Conservation (phyloP, 2,113 vertebrate genomes). For the Oplegnathus fasciatus region DNA sequence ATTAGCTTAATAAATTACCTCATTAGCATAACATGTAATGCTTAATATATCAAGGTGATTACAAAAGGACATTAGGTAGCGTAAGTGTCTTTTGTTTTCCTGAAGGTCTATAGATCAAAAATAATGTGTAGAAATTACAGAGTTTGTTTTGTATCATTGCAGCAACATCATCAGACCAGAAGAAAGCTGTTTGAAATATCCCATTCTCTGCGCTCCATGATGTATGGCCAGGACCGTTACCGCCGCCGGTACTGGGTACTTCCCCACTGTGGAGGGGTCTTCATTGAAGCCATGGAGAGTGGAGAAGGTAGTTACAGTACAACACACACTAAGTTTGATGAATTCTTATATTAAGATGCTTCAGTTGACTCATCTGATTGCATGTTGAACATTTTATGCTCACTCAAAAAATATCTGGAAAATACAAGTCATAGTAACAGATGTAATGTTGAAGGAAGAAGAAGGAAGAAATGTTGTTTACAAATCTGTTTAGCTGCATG, state of each 20-base stretch:
- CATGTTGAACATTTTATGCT: not conserved
- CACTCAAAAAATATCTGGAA: not conserved
- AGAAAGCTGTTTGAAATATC: conserved; percentile 97
- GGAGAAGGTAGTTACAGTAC: conserved; percentile 90
- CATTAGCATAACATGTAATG: conserved; percentile 49
- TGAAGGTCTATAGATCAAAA: conserved; percentile 32
- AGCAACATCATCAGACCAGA: conserved; percentile 98
- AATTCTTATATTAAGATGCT: not conserved
- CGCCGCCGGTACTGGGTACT: conserved; percentile 97
- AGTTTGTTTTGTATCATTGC: conserved; percentile 55
- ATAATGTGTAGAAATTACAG: conserved; percentile 6
- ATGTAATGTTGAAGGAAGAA: conserved; percentile 4
- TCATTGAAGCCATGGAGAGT: conserved; percentile 97
- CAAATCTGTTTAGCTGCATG: conserved; percentile 19
- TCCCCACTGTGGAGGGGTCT: conserved; percentile 96
- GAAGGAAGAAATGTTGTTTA: conserved; percentile 11
- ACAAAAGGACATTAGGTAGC: conserved; percentile 6
- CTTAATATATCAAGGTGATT: conserved; percentile 47
- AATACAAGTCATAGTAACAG: conserved; percentile 9
- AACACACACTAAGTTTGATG: not conserved
- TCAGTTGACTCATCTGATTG: not conserved
- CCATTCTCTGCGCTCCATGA: conserved; percentile 95
- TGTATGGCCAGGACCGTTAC: conserved; percentile 97
- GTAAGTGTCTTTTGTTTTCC: conserved; percentile 23
- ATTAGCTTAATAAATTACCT: conserved; percentile 58